Evolutionary conservation across 2,797 vertebrate genomes (phyloP).

Genomic region (Smutsia temminckii): DNA sequence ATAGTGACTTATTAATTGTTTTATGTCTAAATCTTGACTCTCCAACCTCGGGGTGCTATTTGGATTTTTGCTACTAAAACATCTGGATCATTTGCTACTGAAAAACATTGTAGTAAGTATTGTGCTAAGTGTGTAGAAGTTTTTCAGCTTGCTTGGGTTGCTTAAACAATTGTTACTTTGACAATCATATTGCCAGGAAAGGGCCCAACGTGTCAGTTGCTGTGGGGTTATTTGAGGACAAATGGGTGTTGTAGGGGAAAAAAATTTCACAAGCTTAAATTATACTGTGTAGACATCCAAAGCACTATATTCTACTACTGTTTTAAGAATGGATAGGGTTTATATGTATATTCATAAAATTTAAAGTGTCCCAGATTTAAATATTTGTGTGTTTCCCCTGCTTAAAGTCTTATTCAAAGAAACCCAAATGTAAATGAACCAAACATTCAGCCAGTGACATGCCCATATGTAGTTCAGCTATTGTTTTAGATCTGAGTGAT

Average conservation of each 20-base stretch:
- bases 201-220: not conserved
- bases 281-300: not conserved
- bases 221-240: not conserved
- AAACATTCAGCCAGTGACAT: not conserved
- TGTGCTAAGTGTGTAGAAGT: not conserved
- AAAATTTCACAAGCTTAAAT: not conserved
- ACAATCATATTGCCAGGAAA: not conserved
- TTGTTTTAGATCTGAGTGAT: conserved; percentile 62
- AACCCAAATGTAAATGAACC: not conserved
- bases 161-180: not conserved
- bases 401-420: not conserved
- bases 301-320: not conserved
- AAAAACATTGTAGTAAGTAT: not conserved
- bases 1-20: not conserved
- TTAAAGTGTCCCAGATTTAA: not conserved
- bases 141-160: not conserved
- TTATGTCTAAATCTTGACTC: not conserved
- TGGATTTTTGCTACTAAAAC: not conserved
- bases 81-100: not conserved
- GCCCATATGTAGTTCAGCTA: not conserved
- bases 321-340: not conserved
- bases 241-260: not conserved
- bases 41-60: not conserved
- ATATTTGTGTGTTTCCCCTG: not conserved
- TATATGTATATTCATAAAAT: not conserved